phyloP scores from a whole-genome alignment of 2,888 invertebrate genomes.

The Ectemnius cavifrons region DNA sequence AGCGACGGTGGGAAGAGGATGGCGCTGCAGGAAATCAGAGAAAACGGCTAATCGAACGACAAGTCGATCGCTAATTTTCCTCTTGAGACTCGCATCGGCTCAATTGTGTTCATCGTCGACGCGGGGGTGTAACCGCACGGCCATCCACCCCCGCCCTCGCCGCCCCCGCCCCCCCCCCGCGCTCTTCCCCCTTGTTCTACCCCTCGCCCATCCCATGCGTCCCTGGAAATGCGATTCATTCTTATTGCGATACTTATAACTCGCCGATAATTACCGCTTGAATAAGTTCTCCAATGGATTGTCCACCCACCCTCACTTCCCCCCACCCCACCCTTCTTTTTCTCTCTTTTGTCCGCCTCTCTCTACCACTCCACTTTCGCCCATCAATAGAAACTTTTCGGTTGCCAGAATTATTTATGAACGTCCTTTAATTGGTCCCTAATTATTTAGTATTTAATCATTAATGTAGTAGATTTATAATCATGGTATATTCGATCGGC shows the following conservation, averaged over 20 bases:
- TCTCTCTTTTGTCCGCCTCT: too few relatives aligned
- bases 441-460: too few relatives aligned
- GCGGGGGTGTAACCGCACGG: background rate
- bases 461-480: too few relatives aligned
- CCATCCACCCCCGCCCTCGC: background rate
- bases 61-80: conserved; percentile 60
- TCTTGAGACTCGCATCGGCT: conserved; percentile 40
- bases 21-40: conserved; percentile 53
- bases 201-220: background rate
- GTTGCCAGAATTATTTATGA: too few relatives aligned
- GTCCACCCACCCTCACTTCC: too few relatives aligned
- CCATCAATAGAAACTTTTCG: too few relatives aligned
- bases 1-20: conserved; percentile 47
- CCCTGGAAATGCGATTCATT: conserved; percentile 2
- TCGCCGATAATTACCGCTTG: too few relatives aligned
- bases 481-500: too few relatives aligned
- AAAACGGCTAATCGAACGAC: conserved; percentile 67
- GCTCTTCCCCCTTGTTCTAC: background rate
- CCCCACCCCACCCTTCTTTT: too few relatives aligned
- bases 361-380: too few relatives aligned
- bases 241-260: background rate
- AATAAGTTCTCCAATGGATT: too few relatives aligned
- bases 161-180: background rate
- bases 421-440: too few relatives aligned
- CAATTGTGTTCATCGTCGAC: conserved; percentile 10